Evolutionary conservation across 2,113 vertebrate genomes (phyloP), one percentile per base, ranked within the genome.

Genomic region (Chloropsis hardwickii): DNA sequence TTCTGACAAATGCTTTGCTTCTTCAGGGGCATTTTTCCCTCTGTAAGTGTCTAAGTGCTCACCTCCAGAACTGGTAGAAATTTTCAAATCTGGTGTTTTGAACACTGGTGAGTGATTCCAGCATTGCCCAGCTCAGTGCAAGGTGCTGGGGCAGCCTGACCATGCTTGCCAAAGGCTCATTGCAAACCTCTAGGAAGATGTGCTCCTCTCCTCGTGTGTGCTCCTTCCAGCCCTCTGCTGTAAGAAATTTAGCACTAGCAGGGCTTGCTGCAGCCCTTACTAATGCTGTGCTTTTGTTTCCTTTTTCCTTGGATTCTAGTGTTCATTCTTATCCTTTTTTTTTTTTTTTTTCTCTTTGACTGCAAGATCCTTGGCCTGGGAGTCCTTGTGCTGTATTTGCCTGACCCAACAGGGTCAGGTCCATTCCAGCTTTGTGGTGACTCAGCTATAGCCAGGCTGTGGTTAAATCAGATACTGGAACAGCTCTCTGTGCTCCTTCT

Each of bases 21-120:
- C 11, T 45, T 27, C 50, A 70, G 35, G 51, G 29, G 3, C 23
- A 10, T 27, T 81, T 95, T 76, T 72, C 10, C 48, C 31, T 37
- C 2, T 33, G 10, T 44, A 28, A 61, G 10, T 39, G 12, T 25
- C 9, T 3, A 9, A 53, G 28, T 1, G 0, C 61, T 80, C 2
- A 0, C 31, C 20, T 72, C 39, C 28, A 51, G 60, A 74, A 29
- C 8, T 5, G 11, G 9, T 37, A 24, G 42, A 58, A 37, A 14
- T 67, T 24, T 74, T 88, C 27, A 37, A 1, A 50, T 5, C 6
- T 0, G 1, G 12, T 9, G 2, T 53, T 94, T 81, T 3, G 0
- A 62, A 9, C 11, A 4, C 25, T 27, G 53, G 19, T 44, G 23
- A 10, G 35, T 8, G 71, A 42, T 5, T 6, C 4, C 45, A 72